Base-by-base conservation (phyloP, 2,888 invertebrate species). In the Xestobium rufovillosum region DNA sequence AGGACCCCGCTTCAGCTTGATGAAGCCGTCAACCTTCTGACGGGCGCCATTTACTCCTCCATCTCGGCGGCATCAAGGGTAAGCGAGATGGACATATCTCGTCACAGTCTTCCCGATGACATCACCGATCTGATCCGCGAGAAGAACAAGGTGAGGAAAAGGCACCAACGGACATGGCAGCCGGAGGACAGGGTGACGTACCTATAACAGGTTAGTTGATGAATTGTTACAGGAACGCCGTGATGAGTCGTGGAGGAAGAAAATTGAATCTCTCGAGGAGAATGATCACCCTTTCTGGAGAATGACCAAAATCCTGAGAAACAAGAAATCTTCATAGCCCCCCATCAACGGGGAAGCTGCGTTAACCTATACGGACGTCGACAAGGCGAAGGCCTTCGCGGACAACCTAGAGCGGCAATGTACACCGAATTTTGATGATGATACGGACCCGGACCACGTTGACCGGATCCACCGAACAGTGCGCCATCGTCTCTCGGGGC, bases 331-430 rank as follows among this genome's bases (percentile, higher is more conserved):
- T 2, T 23, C 15, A 17, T 28, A 26, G 23, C 36, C 26, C 1
- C 31, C 36, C 9, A 3, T 36, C 29, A 34, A 39, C 13, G 35
- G 39, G 12, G 30, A 26, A 6, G 14, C 14, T 14, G 39, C 36
- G 2, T 19, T 41, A 4, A 34, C 33, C 4, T 41, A 13, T 17
- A 37, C 32, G 4, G 15, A 10, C 6, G 16, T 8, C 10, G 37
- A 32, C 14, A 40, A 40, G 13, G 33, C 33, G 2, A 33, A 37
- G 14, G 32, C 28, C 6, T 17, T 40, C 4, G 36, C 33, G 2
- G 33, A 37, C n/a, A 14, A 14, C 15, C 25, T 40, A 2, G 36
- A 40, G 15, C 2, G 29, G 11, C 36, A 39, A 26, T 39, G 11
- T 25, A 26, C 15, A 4, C 26, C 27, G 2, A 41, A 33, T 19